Base-by-base conservation (phyloP, 1,140 invertebrate genomes). In the Lepidurus arcticus region DNA sequence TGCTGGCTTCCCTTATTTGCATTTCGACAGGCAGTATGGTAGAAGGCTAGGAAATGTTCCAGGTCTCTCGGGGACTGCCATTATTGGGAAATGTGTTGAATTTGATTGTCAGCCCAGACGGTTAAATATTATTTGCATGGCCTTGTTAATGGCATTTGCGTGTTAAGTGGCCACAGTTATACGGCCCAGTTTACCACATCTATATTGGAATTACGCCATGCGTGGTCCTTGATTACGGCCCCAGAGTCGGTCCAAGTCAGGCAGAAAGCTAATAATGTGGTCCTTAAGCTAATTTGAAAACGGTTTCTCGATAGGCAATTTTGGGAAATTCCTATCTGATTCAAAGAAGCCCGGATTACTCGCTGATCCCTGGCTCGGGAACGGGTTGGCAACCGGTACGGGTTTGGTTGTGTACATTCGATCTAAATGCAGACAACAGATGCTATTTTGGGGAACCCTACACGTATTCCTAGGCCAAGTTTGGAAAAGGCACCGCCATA, bases 81-180 rank as follows among this genome's bases (percentile, higher is more conserved):
- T 65, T 65, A n/a, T 13, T 65, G 53, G 53, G 53, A 16, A 65
- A 65, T 65, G 13, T 65, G 6, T 65, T 65, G 53, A 8, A 65
- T 21, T 65, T 65, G 53, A 65, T 16, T n/a, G 53, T 65, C 53
- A 13, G 53, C 53, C 53, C 53, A n/a, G 53, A 65, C 21, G 53
- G 53, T 65, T 21, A 65, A 65, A 65, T n/a, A 65, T 65, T 65
- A 65, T 65, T 65, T 34, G 34, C 34, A 34, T 34, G 34, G 34
- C 34, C 34, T 34, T 34, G 34, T n/a, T n/a, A n/a, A n/a, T n/a
- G n/a, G 16, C 53, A n/a, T 65, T 65, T 65, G 53, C 4, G 53
- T 65, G 53, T 65, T 65, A 65, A 65, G 21, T 65, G 53, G 53
- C 53, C 53, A 7, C 53, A 65, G 13, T 65, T 65, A 65, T 65